Conservation (phyloP, 2,113 vertebrate genomes). For the Ptilonorhynchus violaceus region DNA sequence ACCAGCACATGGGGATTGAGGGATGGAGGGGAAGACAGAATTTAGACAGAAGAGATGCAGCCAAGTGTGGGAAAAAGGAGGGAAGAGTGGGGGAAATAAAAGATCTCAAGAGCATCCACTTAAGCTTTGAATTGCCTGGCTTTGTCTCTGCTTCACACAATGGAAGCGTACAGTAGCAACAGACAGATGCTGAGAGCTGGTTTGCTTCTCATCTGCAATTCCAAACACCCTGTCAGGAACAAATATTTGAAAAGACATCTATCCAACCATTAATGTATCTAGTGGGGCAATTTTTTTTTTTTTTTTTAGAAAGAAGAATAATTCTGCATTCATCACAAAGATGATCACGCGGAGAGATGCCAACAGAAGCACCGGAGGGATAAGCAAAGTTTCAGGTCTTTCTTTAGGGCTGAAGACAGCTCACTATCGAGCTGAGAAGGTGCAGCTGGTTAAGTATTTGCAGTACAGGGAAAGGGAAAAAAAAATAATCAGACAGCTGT, state of each 20-base stretch:
- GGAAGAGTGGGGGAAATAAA: not conserved
- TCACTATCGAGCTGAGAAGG: not conserved
- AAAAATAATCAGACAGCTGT: not conserved
- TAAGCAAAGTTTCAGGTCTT: conserved; percentile 45
- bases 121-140: conserved; percentile 50
- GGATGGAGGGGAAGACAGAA: not conserved
- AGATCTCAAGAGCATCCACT: conserved; percentile 53
- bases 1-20: not conserved
- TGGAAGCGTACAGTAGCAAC: conserved; percentile 38
- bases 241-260: conserved; percentile 70
- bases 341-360: not conserved
- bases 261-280: conserved; percentile 48
- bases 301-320: not conserved
- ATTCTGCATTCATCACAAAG: conserved; percentile 25
- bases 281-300: not conserved
- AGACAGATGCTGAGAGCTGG: conserved; percentile 56
- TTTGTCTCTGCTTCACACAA: conserved; percentile 50
- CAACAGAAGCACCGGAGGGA: conserved; percentile 2
- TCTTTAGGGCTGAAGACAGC: conserved; percentile 25
- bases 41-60: not conserved
- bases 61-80: not conserved
- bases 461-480: not conserved
- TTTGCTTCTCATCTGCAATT: conserved; percentile 67
- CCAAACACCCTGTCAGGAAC: conserved; percentile 64
- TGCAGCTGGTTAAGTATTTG: conserved; percentile 41